Percentiles rank a stretch among this genome's conserved stretches.
Evolutionary conservation across 2,797 vertebrate species (phyloP).

Genomic region (Valencia hispanica): DNA sequence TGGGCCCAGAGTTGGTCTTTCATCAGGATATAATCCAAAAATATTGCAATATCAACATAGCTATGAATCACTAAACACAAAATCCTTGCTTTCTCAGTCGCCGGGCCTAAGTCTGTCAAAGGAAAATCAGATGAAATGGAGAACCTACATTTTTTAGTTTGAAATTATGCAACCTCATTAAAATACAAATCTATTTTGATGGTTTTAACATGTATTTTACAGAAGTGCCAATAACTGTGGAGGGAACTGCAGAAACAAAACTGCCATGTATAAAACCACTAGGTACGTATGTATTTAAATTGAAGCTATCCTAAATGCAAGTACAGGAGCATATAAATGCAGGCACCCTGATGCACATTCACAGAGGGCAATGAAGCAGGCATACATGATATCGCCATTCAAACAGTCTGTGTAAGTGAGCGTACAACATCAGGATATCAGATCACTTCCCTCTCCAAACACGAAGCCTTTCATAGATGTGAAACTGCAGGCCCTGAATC

Average conservation of each 20-base stretch:
- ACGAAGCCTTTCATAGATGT: conserved; percentile 66
- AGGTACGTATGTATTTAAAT: neutral
- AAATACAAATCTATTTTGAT: neutral
- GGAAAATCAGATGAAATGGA: neutral
- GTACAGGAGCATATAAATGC: neutral
- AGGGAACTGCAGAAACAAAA: conserved; percentile 3
- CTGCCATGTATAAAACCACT: neutral
- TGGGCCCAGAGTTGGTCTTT: neutral
- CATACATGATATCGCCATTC: conserved; percentile 44
- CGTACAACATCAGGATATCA: conserved; percentile 66
- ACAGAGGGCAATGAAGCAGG: conserved; percentile 41
- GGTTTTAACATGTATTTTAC: neutral
- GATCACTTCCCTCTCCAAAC: conserved; percentile 66
- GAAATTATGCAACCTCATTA: neutral
- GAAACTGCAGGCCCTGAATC: conserved; percentile 54
- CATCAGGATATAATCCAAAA: neutral
- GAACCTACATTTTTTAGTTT: neutral
- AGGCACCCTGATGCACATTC: conserved; percentile 12
- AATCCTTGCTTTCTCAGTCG: neutral
- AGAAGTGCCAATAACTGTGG: neutral
- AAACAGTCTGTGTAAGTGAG: conserved; percentile 69
- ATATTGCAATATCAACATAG: neutral
- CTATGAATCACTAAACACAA: neutral
- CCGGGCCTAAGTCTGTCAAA: neutral
- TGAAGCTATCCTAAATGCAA: conserved; percentile 24